These are phyloP conservation scores for Diabrotica undecimpunctata DNA, from an alignment of 1,140 invertebrate genomes.

Conservation along the genomic window DNA sequence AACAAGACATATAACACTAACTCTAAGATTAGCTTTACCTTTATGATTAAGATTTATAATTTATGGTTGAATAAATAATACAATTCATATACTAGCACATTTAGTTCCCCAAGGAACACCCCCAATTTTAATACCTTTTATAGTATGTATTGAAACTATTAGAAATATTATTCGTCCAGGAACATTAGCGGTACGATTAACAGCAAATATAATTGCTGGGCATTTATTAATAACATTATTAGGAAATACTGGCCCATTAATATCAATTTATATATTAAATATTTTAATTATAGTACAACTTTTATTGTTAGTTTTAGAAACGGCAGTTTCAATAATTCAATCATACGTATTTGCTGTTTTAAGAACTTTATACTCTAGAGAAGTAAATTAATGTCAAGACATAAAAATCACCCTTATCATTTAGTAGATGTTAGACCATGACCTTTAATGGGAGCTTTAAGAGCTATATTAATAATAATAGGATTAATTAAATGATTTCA, in stretches of 20 bases:
- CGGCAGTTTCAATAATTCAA: conserved; percentile 39
- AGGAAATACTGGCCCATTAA: conserved; percentile 44
- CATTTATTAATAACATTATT: conserved; percentile 56
- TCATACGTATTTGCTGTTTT: conserved; percentile 42
- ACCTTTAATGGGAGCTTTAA: conserved; percentile 50
- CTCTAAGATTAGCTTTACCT: conserved; percentile 53
- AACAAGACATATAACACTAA: conserved; percentile 57
- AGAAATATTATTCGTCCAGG: conserved; percentile 60
- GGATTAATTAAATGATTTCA: conserved; percentile 54
- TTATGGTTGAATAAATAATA: conserved; percentile 55
- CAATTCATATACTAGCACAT: conserved; percentile 56
- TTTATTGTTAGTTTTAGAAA: conserved; percentile 48
- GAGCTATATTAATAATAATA: conserved; percentile 47
- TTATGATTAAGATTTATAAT: conserved; percentile 61
- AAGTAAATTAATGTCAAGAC: conserved; percentile 48
- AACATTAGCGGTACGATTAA: conserved; percentile 61
- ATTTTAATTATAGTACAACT: conserved; percentile 50
- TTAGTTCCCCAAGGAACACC: conserved; percentile 60
- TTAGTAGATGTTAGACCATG: conserved; percentile 57
- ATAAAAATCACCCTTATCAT: conserved; percentile 52
- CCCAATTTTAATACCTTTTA: conserved; percentile 52
- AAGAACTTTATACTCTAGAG: conserved; percentile 45
- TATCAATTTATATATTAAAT: conserved; percentile 41
- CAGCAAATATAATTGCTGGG: conserved; percentile 66
- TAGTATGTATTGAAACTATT: conserved; percentile 59